Percentiles rank a stretch among this genome's conserved stretches.
Conservation (phyloP, 2,888 invertebrate genomes). For the Sthenelais limicola region DNA sequence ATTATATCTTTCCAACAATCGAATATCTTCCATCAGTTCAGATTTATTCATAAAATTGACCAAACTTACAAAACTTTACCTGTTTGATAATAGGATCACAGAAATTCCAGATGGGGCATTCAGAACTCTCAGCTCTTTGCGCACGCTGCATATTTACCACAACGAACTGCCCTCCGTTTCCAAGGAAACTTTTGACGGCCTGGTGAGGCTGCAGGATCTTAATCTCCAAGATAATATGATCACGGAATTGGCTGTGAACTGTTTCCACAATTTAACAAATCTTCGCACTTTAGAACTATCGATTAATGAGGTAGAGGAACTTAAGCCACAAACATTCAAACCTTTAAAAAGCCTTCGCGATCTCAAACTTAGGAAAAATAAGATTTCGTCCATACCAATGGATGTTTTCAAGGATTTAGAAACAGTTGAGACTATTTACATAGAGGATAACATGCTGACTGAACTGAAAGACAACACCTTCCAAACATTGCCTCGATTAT, state of each 20-base stretch:
- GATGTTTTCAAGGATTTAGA: constrained; percentile 40
- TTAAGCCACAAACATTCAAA: constrained; percentile 40
- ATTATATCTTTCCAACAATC: constrained; percentile 40
- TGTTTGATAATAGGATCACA: constrained; percentile 43
- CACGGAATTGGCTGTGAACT: constrained; percentile 24
- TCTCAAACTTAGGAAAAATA: constrained; percentile 44
- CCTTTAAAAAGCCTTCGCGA: constrained; percentile 7
- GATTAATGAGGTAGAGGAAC: constrained; percentile 41
- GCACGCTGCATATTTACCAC: constrained; percentile 45
- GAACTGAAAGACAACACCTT: constrained; percentile 39
- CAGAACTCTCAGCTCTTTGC: constrained; percentile 10
- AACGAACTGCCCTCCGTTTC: constrained; percentile 43
- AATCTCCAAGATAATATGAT: constrained; percentile 48
- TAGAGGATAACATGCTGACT: constrained; percentile 41
- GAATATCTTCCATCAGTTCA: background rate
- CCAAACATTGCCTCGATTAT: constrained; percentile 29
- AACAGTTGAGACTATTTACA: constrained; percentile 40
- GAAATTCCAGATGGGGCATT: constrained; percentile 40
- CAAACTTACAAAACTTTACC: constrained; percentile 36
- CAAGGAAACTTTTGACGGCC: constrained; percentile 37
- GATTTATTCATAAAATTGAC: constrained; percentile 37
- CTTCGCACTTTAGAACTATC: constrained; percentile 44
- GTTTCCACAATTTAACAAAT: constrained; percentile 25
- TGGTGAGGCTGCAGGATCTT: constrained; percentile 40
- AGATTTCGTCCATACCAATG: constrained; percentile 36